phyloP scores from a whole-genome alignment of 2,113 vertebrate species.

The Oryzias celebensis region DNA sequence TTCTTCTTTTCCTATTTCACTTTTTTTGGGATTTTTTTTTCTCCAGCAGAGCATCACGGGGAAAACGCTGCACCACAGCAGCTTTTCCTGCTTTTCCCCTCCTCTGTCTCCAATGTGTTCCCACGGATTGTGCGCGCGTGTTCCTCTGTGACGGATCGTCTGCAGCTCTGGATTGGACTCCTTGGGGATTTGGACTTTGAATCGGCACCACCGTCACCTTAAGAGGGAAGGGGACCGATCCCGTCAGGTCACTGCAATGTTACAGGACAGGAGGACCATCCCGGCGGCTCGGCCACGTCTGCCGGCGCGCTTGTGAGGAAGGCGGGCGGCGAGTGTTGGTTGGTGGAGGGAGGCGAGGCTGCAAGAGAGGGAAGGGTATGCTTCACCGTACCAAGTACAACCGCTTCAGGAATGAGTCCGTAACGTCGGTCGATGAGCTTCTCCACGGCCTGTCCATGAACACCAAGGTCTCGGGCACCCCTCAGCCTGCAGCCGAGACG shows the following conservation, averaged over 20 bases:
- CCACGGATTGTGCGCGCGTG: conserved; percentile 69
- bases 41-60: conserved; percentile 29
- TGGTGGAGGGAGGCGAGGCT: conserved; percentile 74
- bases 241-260: conserved; percentile 79
- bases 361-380: conserved; percentile 93
- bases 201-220: conserved; percentile 61
- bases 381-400: conserved; percentile 99
- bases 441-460: conserved; percentile 95
- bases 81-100: conserved; percentile 45
- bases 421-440: conserved; percentile 98
- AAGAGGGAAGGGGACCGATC: conserved; percentile 52
- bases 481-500: conserved; percentile 82
- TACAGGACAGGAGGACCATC: conserved; percentile 82
- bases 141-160: conserved; percentile 64
- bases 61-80: conserved; percentile 50
- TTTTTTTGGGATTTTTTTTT: conserved; percentile 54
- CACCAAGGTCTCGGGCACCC: conserved; percentile 89
- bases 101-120: conserved; percentile 55
- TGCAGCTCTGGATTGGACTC: conserved; percentile 70
- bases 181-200: conserved; percentile 56
- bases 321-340: conserved; percentile 84
- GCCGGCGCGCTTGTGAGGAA: conserved; percentile 84
- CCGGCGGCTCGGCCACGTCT: conserved; percentile 81
- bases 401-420: conserved; percentile 99
- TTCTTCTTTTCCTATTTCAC: conserved; percentile 41